Evolutionary conservation across 2,888 invertebrate genomes (phyloP).

Genomic region (Blomia tropicalis): DNA sequence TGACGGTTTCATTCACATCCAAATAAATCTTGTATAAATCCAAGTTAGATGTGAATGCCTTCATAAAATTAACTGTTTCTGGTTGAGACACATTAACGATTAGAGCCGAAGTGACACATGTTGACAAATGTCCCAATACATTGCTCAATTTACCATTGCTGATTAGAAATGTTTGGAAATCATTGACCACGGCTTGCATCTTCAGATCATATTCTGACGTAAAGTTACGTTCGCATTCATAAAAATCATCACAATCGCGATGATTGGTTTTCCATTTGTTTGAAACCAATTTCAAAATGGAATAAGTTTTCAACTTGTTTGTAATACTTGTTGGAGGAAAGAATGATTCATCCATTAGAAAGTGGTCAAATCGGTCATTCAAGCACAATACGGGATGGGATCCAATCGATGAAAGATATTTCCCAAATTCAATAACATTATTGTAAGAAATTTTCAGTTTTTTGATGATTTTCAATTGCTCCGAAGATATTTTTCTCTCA

Average conservation of each 20-base stretch:
- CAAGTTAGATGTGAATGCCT: not conserved
- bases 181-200: not conserved
- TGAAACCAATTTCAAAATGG: not conserved
- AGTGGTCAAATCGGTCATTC: not conserved
- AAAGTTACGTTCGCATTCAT: not conserved
- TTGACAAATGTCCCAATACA: not conserved
- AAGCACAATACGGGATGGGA: not conserved
- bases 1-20: not conserved
- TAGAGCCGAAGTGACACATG: not conserved
- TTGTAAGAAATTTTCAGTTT: not conserved
- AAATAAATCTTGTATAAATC: not conserved
- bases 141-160: not conserved
- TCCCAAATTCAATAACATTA: not conserved
- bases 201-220: not conserved
- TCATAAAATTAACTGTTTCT: not conserved
- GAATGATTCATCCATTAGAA: not conserved
- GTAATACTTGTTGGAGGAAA: not conserved
- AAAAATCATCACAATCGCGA: not conserved
- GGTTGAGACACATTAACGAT: constrained; percentile 7
- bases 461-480: not conserved
- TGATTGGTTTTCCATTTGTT: not conserved
- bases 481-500: not conserved
- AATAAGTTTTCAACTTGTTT: not conserved
- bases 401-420: not conserved
- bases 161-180: not conserved